These are phyloP conservation scores for Arbacia lixula DNA, from an alignment of 53 echinoderm and acorn worm genomes.

Conservation along the genomic window DNA sequence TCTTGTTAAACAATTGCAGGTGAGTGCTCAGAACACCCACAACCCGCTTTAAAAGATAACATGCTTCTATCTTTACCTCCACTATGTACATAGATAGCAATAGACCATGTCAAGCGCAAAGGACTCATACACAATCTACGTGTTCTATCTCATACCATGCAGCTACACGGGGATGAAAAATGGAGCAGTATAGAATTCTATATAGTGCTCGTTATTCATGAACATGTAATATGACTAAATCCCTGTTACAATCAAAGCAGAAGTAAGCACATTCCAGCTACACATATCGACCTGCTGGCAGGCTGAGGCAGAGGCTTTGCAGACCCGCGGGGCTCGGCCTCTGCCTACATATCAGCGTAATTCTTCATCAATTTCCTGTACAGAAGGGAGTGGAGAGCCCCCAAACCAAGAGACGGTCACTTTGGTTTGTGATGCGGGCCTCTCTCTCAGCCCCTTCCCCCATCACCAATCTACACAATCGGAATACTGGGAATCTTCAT, in stretches of 20 bases:
- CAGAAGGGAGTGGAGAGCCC: neutral
- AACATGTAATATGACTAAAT: constrained; percentile 36
- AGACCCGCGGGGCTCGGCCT: neutral
- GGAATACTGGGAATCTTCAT: constrained; percentile 43
- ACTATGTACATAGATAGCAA: constrained; percentile 13
- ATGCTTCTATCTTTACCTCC: neutral
- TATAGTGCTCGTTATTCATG: constrained; percentile 7
- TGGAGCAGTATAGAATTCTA: constrained; percentile 15
- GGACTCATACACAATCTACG: neutral
- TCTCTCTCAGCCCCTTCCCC: neutral
- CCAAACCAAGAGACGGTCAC: neutral
- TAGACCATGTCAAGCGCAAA: constrained; percentile 5
- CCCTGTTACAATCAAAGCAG: neutral
- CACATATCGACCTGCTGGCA: constrained; percentile 5
- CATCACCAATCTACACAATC: constrained; percentile 54
- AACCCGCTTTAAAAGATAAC: neutral
- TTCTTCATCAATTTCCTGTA: constrained; percentile 23
- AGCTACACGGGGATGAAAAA: constrained; percentile 22
- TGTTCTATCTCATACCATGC: constrained; percentile 40
- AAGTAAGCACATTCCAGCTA: constrained; percentile 16
- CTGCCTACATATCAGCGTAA: constrained; percentile 10
- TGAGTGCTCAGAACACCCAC: constrained; percentile 7
- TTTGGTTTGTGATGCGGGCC: neutral
- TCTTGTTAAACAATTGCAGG: neutral
- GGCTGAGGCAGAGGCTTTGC: neutral